Evolutionary conservation across 1,140 invertebrate genomes (phyloP), one percentile per base, ranked within the genome.

Genomic region (Heliconius nattereri): DNA sequence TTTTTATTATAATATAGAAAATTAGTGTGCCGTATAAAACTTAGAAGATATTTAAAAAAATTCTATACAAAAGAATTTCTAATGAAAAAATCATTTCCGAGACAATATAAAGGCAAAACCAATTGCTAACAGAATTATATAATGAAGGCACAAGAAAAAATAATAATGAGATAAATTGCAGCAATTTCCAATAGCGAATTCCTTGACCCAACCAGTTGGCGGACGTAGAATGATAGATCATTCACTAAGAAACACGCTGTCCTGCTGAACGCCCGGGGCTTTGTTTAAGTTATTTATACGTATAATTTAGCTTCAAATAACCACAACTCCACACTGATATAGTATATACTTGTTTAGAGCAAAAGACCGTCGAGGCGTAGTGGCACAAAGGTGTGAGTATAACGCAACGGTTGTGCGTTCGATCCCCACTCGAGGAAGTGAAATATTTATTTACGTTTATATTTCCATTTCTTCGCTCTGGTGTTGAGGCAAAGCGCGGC

Each of bases 161-260:
- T 73, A 60, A 73, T 78, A 78, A 78, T 78, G 52, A 78, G 76
- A 78, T 26, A 78, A 78, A 73, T 78, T 73, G 71, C 75, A 23
- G 76, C 26, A 78, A 78, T 78, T 78, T 78, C 37, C 76, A 78
- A 78, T 72, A 71, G 70, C 66, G 49, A 57, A 35, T 26, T 71
- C 76, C 76, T 73, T 78, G 76, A 78, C 76, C 71, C 66, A 29
- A 73, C 49, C 29, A 66, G 60, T 66, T 66, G 20, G 71, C 76
- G 76, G 76, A 78, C 76, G 71, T 73, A 71, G 60, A 71, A 54
- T 73, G 76, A 73, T 60, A 71, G 32, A 76, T 60, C 60, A 49
- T 19, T 66, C 60, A 66, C 3, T 66, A 66, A 29, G 60, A 26
- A 66, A 66, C 60, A 66, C 1, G 60, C 23, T 26, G 23, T 66